Evolutionary conservation across 2,888 invertebrate genomes (phyloP).

Genomic region (Ophion costatus): DNA sequence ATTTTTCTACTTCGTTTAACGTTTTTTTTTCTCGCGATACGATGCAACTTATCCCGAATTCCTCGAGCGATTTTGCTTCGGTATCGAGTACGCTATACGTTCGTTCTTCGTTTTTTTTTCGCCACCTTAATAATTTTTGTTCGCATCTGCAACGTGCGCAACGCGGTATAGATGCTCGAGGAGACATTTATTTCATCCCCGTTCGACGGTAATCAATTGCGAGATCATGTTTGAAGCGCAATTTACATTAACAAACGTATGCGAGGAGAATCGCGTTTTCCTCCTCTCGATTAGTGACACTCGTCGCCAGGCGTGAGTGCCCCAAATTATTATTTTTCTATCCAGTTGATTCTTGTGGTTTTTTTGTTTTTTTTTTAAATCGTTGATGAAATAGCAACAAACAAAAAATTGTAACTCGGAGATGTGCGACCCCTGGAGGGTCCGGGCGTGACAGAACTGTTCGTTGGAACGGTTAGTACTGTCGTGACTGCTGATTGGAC

Average conservation of each 20-base stretch:
- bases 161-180: not conserved
- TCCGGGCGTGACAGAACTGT: conserved; percentile 54
- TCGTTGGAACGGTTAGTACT: conserved; percentile 47
- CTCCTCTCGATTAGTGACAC: not conserved
- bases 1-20: conserved; percentile 3
- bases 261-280: not conserved
- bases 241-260: not conserved
- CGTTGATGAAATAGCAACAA: conserved; percentile 63
- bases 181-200: conserved; percentile 1
- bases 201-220: not conserved
- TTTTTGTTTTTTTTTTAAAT: conserved; percentile 48
- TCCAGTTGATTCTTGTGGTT: conserved; percentile 30
- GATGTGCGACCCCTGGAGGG: conserved; percentile 72
- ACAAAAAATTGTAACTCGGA: conserved; percentile 19
- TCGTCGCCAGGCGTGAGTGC: conserved; percentile 15
- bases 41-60: not conserved
- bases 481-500: conserved; percentile 69
- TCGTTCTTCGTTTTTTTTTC: conserved; percentile 8
- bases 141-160: not conserved
- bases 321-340: conserved; percentile 20
- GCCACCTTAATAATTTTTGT: not conserved
- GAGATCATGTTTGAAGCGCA: conserved; percentile 32
- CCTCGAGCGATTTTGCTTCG: conserved; percentile 8
- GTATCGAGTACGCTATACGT: not conserved
- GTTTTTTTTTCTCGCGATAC: conserved; percentile 1